A percentile compares a stretch with the other conserved stretches of the same genome.
phyloP scores from a whole-genome alignment of 2,797 vertebrate genomes.

The Melanotaenia maccullochi region DNA sequence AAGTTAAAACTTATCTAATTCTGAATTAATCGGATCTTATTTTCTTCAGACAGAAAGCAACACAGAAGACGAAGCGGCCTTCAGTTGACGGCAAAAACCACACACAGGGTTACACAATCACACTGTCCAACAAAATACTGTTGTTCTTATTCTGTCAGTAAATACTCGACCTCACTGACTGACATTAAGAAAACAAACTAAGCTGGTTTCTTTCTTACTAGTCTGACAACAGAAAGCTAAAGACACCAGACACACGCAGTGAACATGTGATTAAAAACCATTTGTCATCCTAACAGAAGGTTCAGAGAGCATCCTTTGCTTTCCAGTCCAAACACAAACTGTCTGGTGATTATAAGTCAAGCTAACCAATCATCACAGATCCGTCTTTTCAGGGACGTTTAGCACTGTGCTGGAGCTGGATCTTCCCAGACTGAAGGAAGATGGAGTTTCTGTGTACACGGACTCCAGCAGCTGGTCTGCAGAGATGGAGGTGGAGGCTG shows the following conservation, averaged over 20 bases:
- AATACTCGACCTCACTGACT: constrained; percentile 5
- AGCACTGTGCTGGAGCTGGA: constrained; percentile 46
- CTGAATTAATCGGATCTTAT: constrained; percentile 1
- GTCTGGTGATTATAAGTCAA: constrained; percentile 19
- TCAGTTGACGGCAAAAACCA: background rate
- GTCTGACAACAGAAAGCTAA: constrained; percentile 10
- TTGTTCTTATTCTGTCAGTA: background rate
- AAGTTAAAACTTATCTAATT: constrained; percentile 32
- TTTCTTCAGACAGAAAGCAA: background rate
- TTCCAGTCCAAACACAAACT: background rate
- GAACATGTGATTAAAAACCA: constrained; percentile 5
- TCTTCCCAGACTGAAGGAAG: constrained; percentile 50
- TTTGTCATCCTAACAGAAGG: background rate
- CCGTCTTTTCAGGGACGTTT: constrained; percentile 68
- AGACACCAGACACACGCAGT: background rate
- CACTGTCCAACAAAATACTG: constrained; percentile 9
- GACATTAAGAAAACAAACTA: constrained; percentile 1
- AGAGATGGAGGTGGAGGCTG: constrained; percentile 62
- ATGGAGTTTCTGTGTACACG: constrained; percentile 82
- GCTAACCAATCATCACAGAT: constrained; percentile 68
- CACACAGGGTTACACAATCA: constrained; percentile 11
- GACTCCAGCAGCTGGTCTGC: constrained; percentile 90
- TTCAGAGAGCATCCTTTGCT: background rate
- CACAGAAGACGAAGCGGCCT: background rate
- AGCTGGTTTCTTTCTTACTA: background rate